Percentiles rank a stretch among this genome's conserved stretches.
phyloP scores from a whole-genome alignment of 2,888 invertebrate genomes.

The Conistra vaccinii region DNA sequence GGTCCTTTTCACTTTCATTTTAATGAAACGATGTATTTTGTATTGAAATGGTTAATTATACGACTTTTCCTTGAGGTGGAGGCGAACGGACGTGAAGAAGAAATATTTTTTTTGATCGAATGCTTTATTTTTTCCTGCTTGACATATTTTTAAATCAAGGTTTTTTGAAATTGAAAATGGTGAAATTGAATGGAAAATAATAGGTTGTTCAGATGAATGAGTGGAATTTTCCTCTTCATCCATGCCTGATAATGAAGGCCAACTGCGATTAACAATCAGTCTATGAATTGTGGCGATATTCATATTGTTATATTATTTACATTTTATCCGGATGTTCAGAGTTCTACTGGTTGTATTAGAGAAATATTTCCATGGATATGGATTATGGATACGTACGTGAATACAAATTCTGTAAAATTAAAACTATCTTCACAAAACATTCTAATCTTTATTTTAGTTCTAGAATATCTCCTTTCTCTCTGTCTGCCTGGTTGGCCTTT shows the following conservation, averaged over 20 bases:
- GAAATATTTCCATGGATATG: background rate
- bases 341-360: too few species aligned
- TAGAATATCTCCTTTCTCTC: background rate
- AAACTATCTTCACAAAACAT: background rate
- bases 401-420: background rate
- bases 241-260: background rate
- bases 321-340: background rate
- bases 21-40: conserved; percentile 72
- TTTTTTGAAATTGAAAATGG: conserved; percentile 4
- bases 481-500: too few species aligned
- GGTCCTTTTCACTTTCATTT: conserved; percentile 63
- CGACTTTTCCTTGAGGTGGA: conserved; percentile 47
- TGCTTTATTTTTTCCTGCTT: conserved; percentile 10
- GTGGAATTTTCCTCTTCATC: background rate
- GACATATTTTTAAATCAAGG: conserved; percentile 24
- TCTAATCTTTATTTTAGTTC: background rate
- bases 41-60: conserved; percentile 72
- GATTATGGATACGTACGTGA: background rate
- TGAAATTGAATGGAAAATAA: background rate
- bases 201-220: background rate
- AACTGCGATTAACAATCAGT: background rate
- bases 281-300: background rate
- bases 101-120: conserved; percentile 22
- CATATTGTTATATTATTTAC: background rate
- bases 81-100: background rate